These are phyloP conservation scores for Eclectus roratus DNA, from an alignment of 2,113 vertebrate genomes.

Conservation along the genomic window DNA sequence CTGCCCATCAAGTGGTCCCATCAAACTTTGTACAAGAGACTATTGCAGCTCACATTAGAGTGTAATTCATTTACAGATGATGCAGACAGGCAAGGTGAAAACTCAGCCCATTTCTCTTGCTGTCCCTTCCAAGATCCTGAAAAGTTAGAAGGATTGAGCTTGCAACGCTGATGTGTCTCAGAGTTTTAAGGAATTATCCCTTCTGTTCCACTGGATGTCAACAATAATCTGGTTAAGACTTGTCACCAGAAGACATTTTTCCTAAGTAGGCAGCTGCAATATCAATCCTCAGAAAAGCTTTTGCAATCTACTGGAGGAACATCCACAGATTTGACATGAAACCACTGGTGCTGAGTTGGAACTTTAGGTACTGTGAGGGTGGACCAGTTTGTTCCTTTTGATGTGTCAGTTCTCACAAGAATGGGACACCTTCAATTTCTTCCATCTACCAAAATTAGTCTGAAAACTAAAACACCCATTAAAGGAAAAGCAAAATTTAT, in stretches of 20 bases:
- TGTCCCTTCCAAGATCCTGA: background rate
- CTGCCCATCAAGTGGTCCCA: background rate
- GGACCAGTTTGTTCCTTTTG: background rate
- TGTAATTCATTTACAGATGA: background rate
- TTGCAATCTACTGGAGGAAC: background rate
- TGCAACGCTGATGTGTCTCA: background rate
- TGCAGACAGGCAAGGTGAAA: background rate
- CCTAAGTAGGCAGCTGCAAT: background rate
- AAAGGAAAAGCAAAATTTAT: background rate
- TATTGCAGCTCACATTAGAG: background rate
- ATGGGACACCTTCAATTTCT: background rate
- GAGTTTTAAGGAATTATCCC: background rate
- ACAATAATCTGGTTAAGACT: background rate
- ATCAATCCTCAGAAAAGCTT: background rate
- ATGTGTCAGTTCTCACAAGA: background rate
- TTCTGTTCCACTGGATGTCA: background rate
- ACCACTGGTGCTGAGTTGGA: background rate
- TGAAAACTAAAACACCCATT: background rate
- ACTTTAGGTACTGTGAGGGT: background rate
- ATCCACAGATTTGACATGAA: background rate
- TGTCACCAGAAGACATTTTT: background rate
- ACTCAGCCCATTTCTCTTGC: conserved; percentile 4
- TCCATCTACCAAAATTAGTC: background rate
- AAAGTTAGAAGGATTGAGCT: background rate
- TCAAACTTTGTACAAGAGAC: background rate